phyloP scores from a whole-genome alignment of 2,113 vertebrate species.

The Chauna torquata region DNA sequence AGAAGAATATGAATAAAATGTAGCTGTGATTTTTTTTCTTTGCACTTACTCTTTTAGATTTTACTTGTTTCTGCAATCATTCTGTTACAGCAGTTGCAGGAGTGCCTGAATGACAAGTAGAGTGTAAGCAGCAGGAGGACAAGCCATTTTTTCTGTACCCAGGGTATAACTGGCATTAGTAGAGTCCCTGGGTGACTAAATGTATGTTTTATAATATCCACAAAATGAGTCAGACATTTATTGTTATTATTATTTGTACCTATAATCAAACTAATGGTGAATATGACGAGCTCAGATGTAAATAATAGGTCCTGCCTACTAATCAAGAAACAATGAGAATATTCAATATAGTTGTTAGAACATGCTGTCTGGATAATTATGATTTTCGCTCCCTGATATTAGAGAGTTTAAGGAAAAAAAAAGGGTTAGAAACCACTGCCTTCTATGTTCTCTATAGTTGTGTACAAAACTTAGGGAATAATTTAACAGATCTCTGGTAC shows the following conservation, averaged over 20 bases:
- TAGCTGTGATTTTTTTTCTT: neutral
- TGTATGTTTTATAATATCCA: slow-evolving; percentile 73
- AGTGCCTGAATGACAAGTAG: slow-evolving; percentile 43
- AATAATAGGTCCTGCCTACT: slow-evolving; percentile 56
- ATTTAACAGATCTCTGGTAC: neutral
- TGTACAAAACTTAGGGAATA: neutral
- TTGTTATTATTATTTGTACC: neutral
- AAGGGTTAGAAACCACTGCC: slow-evolving; percentile 36
- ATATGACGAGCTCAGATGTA: slow-evolving; percentile 59
- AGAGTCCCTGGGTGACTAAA: slow-evolving; percentile 55
- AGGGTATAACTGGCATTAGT: slow-evolving; percentile 80
- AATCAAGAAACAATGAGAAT: slow-evolving; percentile 77
- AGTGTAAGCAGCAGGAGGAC: slow-evolving; percentile 69
- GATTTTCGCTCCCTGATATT: slow-evolving; percentile 62
- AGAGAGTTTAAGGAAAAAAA: slow-evolving; percentile 68
- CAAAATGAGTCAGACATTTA: slow-evolving; percentile 53
- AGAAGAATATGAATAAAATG: neutral
- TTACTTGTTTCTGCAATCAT: neutral
- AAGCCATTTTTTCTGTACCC: slow-evolving; percentile 82
- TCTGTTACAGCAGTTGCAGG: neutral
- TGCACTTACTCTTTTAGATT: neutral
- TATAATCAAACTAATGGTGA: slow-evolving; percentile 68
- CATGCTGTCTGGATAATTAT: slow-evolving; percentile 70
- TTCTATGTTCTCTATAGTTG: neutral
- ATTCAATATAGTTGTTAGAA: slow-evolving; percentile 73